phyloP scores from a whole-genome alignment of 2,797 vertebrate species.

The Margarornis squamiger region DNA sequence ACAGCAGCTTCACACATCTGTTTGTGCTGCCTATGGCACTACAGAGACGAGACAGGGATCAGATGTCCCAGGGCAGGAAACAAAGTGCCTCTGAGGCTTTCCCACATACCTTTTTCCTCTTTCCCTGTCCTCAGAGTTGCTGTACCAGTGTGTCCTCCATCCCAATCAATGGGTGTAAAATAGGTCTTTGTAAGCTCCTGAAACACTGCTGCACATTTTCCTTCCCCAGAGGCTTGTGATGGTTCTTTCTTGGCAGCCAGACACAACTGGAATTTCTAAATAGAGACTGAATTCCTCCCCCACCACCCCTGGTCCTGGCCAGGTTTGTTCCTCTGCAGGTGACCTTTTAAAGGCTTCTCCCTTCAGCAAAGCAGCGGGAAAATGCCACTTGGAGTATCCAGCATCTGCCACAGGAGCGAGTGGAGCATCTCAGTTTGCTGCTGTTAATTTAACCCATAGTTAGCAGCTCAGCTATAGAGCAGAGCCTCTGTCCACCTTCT shows the following conservation, averaged over 20 bases:
- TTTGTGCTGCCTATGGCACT: not conserved
- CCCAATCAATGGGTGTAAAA: not conserved
- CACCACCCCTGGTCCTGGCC: not conserved
- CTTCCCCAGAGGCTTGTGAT: not conserved
- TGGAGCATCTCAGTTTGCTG: not conserved
- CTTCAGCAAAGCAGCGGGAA: not conserved
- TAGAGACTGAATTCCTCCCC: not conserved
- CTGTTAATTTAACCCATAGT: not conserved
- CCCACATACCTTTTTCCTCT: not conserved
- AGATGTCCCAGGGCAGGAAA: not conserved
- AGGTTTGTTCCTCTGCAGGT: not conserved
- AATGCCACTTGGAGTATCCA: not conserved
- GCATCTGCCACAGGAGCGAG: not conserved
- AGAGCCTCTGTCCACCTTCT: not conserved
- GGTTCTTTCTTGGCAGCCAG: not conserved
- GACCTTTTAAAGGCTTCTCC: not conserved
- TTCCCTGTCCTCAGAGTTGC: not conserved
- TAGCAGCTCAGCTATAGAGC: not conserved
- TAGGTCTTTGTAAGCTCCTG: not conserved
- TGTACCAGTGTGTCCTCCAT: not conserved
- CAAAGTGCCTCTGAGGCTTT: not conserved
- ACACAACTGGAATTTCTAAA: not conserved
- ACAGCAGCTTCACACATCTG: fast-evolving
- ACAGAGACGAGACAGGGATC: not conserved
- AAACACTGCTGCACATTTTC: fast-evolving